Conservation (phyloP, 2,797 vertebrate genomes). For the Champsocephalus esox region DNA sequence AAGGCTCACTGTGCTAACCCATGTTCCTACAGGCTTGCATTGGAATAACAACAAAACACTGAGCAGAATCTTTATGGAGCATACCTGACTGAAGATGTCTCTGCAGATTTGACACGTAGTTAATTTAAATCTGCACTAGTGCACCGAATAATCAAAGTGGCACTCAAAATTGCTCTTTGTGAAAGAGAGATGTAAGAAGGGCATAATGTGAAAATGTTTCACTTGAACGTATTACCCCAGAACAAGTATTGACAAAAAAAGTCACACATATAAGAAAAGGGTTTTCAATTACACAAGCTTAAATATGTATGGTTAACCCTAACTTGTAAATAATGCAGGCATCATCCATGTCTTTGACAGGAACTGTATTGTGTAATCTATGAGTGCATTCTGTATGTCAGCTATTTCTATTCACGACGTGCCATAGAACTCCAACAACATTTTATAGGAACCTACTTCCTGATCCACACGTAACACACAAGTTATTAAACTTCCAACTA, state of each 20-base stretch:
- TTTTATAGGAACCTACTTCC: background rate
- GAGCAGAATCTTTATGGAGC: constrained; percentile 36
- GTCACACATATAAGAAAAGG: constrained; percentile 2
- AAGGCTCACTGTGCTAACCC: constrained; percentile 11
- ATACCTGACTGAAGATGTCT: constrained; percentile 9
- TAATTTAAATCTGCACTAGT: constrained; percentile 50
- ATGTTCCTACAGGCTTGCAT: constrained; percentile 2
- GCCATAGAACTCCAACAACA: constrained; percentile 18
- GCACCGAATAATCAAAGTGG: constrained; percentile 37
- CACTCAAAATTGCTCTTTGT: constrained; percentile 43
- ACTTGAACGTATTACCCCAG: constrained; percentile 26
- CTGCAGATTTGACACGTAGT: constrained; percentile 46
- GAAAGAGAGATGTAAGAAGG: constrained; percentile 36
- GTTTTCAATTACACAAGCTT: constrained; percentile 45
- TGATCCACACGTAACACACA: background rate
- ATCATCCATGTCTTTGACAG: constrained; percentile 12
- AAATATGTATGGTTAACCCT: constrained; percentile 39
- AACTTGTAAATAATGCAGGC: constrained; percentile 45
- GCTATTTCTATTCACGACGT: constrained; percentile 12
- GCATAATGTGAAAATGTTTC: constrained; percentile 40
- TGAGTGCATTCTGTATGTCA: constrained; percentile 19
- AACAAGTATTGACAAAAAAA: constrained; percentile 35
- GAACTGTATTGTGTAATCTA: constrained; percentile 20
- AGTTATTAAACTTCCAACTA: background rate
- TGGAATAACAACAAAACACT: constrained; percentile 5